Percentiles rank a stretch among this genome's conserved stretches.
Evolutionary conservation across 2,888 invertebrate genomes (phyloP).

Genomic region (Myopa tessellatipennis): DNA sequence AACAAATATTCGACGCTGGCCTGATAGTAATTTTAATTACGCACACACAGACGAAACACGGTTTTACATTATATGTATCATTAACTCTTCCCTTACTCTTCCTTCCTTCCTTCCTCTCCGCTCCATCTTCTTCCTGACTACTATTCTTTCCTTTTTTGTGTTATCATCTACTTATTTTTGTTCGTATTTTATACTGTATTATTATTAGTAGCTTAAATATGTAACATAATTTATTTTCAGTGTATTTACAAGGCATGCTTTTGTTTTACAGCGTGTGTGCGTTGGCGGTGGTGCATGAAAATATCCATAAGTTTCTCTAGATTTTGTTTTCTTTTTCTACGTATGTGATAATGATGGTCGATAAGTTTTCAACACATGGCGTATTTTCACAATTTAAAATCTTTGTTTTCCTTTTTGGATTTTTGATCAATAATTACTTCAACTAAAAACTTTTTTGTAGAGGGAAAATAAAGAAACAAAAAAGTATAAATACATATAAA

Average conservation of each 20-base stretch:
- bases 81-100: too few relatives aligned
- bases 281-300: conserved; percentile 40
- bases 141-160: background rate
- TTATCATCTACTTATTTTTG: background rate
- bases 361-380: too few relatives aligned
- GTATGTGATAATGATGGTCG: background rate
- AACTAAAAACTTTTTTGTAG: background rate
- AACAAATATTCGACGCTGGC: too few relatives aligned
- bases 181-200: conserved; percentile 1
- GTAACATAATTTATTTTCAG: conserved; percentile 34
- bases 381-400: conserved; percentile 9
- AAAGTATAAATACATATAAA: too few relatives aligned
- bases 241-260: conserved; percentile 45
- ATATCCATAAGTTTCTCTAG: conserved; percentile 14
- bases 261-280: conserved; percentile 49
- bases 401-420: background rate
- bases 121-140: too few relatives aligned
- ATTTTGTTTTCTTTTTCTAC: background rate
- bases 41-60: too few relatives aligned
- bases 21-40: too few relatives aligned
- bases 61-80: too few relatives aligned
- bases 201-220: conserved; percentile 12
- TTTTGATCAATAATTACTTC: background rate
- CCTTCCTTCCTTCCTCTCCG: too few relatives aligned
- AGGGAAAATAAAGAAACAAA: too few relatives aligned